phyloP scores from a whole-genome alignment of 2,113 vertebrate species.

The Myotis davidii region DNA sequence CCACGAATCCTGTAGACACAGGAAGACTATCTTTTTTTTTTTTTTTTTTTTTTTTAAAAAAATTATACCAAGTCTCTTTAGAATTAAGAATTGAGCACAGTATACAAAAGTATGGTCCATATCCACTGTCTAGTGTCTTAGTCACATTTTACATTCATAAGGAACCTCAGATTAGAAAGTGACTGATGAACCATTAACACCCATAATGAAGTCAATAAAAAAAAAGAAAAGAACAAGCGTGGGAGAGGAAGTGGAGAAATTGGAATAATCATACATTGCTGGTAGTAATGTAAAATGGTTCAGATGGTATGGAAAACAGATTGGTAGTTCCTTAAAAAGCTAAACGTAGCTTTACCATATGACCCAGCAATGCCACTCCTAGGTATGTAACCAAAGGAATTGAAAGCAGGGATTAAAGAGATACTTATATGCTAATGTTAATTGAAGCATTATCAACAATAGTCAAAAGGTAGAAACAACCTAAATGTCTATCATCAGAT shows the following conservation, averaged over 20 bases:
- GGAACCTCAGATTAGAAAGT: background rate
- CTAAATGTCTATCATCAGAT: background rate
- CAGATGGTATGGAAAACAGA: background rate
- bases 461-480: background rate
- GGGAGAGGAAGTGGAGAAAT: background rate
- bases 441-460: background rate
- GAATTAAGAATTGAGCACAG: conserved; percentile 13
- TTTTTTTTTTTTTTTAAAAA: background rate
- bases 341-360: conserved; percentile 1
- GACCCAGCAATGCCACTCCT: background rate
- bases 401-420: conserved; percentile 24
- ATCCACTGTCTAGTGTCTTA: background rate
- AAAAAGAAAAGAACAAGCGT: background rate
- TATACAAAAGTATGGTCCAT: background rate
- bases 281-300: background rate
- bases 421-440: background rate
- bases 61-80: conserved; percentile 53
- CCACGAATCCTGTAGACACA: conserved; percentile 6
- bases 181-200: background rate
- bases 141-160: background rate
- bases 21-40: background rate
- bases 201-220: background rate
- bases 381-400: background rate
- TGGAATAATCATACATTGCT: background rate
- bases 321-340: conserved; percentile 32